Conservation (phyloP, 2,113 vertebrate genomes). For the Melanotaenia duboulayi region DNA sequence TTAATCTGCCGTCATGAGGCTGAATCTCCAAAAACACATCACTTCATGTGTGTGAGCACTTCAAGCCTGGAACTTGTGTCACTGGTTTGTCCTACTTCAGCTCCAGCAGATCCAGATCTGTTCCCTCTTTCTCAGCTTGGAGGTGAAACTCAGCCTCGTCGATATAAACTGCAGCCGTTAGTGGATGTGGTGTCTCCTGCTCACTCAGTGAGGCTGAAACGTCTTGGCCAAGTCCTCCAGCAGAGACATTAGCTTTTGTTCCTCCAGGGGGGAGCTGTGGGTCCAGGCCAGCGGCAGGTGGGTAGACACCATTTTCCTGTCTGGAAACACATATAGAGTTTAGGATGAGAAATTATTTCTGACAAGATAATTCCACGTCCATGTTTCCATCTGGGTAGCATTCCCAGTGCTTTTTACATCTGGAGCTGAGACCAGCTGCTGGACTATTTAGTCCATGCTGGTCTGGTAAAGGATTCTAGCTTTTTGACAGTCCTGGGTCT, state of each 20-base stretch:
- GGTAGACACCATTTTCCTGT: slow-evolving; percentile 78
- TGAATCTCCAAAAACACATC: slow-evolving; percentile 12
- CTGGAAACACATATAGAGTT: slow-evolving; percentile 56
- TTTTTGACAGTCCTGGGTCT: too few relatives aligned
- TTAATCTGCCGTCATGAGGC: slow-evolving; percentile 3
- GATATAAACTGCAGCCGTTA: slow-evolving; percentile 29
- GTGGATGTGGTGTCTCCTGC: slow-evolving; percentile 1
- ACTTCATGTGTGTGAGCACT: slow-evolving; percentile 2
- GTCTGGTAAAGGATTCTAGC: too few relatives aligned
- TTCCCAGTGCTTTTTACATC: too few relatives aligned
- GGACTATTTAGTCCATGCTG: too few relatives aligned
- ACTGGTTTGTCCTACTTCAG: neutral
- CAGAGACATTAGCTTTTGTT: slow-evolving; percentile 82
- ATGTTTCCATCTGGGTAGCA: too few relatives aligned
- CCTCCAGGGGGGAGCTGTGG: slow-evolving; percentile 80
- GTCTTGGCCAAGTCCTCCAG: slow-evolving; percentile 84
- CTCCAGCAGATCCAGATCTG: neutral
- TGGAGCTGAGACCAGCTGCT: too few relatives aligned
- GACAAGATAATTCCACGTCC: too few relatives aligned
- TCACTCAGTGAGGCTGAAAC: slow-evolving; percentile 81
- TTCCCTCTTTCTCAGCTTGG: neutral
- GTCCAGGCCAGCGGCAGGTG: slow-evolving; percentile 86
- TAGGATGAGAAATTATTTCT: neutral
- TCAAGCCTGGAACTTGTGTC: neutral
- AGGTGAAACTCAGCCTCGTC: slow-evolving; percentile 24